Conservation (phyloP, 2,797 vertebrate genomes). For the Synaphobranchus kaupii region DNA sequence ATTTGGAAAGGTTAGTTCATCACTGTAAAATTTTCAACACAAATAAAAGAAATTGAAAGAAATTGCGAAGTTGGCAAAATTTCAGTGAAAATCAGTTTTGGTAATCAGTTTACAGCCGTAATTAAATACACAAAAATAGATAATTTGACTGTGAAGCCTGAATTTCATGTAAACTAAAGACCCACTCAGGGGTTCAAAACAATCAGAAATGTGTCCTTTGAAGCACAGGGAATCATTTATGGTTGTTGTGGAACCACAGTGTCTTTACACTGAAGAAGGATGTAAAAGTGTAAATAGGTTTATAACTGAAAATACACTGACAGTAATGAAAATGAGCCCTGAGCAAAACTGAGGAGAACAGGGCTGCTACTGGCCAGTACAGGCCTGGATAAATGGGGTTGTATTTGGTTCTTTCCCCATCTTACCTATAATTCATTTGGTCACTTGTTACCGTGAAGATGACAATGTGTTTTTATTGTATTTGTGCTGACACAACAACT, state of each 20-base stretch:
- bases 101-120: not conserved
- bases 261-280: not conserved
- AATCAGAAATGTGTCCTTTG: not conserved
- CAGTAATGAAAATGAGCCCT: too few species aligned
- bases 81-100: not conserved
- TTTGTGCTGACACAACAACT: too few species aligned
- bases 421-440: too few species aligned
- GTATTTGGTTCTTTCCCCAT: too few species aligned
- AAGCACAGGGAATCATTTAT: not conserved
- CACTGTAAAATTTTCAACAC: too few species aligned
- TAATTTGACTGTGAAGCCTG: not conserved
- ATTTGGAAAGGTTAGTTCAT: too few species aligned
- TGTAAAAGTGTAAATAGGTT: not conserved
- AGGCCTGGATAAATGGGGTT: too few species aligned
- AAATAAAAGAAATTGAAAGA: too few species aligned
- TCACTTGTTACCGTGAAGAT: too few species aligned
- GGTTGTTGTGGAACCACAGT: not conserved
- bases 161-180: not conserved
- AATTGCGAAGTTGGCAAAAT: not conserved
- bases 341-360: too few species aligned
- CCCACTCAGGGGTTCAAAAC: not conserved
- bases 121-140: not conserved
- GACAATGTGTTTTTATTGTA: too few species aligned
- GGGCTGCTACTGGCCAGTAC: too few species aligned
- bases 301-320: not conserved